Percentiles rank a stretch among this genome's conserved stretches.
Conservation (phyloP, 2,797 vertebrate species). For the Pangasius larnaudii region DNA sequence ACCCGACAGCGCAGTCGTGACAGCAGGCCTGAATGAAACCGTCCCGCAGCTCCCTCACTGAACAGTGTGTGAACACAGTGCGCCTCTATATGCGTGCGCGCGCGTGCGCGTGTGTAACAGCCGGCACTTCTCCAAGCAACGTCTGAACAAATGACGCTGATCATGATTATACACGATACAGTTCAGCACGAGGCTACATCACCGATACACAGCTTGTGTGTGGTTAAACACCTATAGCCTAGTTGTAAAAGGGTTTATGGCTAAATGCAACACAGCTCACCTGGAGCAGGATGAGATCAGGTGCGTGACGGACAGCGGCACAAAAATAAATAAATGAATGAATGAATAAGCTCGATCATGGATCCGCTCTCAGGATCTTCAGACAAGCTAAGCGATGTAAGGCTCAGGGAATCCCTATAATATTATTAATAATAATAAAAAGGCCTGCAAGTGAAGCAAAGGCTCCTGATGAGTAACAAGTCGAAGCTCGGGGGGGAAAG, state of each 20-base stretch:
- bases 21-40: constrained; percentile 45
- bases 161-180: background rate
- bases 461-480: background rate
- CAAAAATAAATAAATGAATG: background rate
- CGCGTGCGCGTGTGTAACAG: too few relatives aligned
- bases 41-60: constrained; percentile 29
- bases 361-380: background rate
- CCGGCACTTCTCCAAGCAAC: constrained; percentile 8
- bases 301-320: background rate
- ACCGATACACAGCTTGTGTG: background rate
- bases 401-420: background rate
- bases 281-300: background rate
- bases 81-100: background rate
- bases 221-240: background rate
- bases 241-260: background rate
- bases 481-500: background rate
- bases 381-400: background rate
- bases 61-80: background rate
- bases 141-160: background rate
- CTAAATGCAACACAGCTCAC: background rate
- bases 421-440: background rate
- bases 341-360: background rate
- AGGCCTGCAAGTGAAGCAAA: background rate
- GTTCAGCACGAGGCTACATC: background rate
- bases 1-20: constrained; percentile 42